phyloP scores from a whole-genome alignment of 2,797 vertebrate species.

The Chlorospingus semifuscus region DNA sequence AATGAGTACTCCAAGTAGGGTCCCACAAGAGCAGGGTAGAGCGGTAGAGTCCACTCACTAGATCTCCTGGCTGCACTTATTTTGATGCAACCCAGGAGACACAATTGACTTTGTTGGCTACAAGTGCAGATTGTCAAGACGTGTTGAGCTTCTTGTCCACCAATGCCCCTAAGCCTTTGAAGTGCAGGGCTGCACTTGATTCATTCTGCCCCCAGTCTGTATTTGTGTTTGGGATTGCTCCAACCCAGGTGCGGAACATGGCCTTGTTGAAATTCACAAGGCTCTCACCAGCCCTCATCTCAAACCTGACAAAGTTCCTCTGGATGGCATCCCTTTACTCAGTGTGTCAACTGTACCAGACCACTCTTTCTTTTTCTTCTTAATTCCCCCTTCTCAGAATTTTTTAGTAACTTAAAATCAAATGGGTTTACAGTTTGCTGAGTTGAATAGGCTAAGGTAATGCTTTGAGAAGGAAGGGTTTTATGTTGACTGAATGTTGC shows the following conservation, averaged over 20 bases:
- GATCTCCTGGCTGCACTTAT: not conserved
- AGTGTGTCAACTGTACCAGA: not conserved
- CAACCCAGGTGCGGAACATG: not conserved
- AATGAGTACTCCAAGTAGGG: no score
- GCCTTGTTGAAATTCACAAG: not conserved
- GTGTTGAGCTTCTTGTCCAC: accelerated
- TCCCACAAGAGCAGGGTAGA: not conserved
- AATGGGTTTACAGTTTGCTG: not conserved
- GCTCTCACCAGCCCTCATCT: not conserved
- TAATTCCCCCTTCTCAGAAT: no score
- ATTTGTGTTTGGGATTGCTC: not conserved
- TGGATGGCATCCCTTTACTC: not conserved
- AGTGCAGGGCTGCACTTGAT: not conserved
- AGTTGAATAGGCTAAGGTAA: not conserved
- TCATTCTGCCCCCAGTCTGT: not conserved
- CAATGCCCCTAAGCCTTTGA: not conserved
- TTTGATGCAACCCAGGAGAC: not conserved
- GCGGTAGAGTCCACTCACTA: not conserved
- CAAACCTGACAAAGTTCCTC: not conserved
- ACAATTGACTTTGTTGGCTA: not conserved
- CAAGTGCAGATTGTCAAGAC: not conserved
- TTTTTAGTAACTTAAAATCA: not conserved
- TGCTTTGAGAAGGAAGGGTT: not conserved
- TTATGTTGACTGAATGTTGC: not conserved
- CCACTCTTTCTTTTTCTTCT: not conserved